Evolutionary conservation across 2,113 vertebrate genomes (phyloP).

Genomic region (Micronycteris hirsuta): DNA sequence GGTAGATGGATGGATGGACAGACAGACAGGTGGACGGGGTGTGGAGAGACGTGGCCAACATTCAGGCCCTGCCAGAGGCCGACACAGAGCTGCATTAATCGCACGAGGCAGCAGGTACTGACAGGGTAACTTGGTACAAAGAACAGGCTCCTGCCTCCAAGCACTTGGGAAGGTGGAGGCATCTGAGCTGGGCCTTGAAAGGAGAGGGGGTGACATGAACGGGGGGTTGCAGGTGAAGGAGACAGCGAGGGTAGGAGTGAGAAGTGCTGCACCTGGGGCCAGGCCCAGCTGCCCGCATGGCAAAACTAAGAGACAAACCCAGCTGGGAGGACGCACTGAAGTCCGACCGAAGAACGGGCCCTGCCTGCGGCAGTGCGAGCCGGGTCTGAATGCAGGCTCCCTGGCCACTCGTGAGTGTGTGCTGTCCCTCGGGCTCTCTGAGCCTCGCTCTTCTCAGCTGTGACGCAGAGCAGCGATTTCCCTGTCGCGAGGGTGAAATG

Average conservation of each 20-base stretch:
- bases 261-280: neutral
- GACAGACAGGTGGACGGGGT: no score
- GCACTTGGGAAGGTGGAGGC: neutral
- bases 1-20: neutral
- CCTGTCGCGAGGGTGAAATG: neutral
- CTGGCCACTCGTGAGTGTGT: rapidly evolving
- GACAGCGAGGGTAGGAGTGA: neutral
- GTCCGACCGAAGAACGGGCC: neutral
- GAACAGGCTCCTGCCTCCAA: neutral
- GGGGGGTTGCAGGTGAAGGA: neutral
- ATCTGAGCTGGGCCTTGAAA: neutral
- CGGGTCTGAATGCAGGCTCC: neutral
- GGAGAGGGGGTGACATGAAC: neutral
- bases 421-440: no score
- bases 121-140: neutral
- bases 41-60: neutral
- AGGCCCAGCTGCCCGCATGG: rapidly evolving
- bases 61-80: neutral
- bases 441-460: neutral
- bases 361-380: neutral
- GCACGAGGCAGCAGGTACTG: neutral
- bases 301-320: neutral
- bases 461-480: neutral
- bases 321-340: neutral
- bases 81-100: neutral